These are phyloP conservation scores for Nebria ingens DNA, from an alignment of 1,140 invertebrate species.

Conservation along the genomic window DNA sequence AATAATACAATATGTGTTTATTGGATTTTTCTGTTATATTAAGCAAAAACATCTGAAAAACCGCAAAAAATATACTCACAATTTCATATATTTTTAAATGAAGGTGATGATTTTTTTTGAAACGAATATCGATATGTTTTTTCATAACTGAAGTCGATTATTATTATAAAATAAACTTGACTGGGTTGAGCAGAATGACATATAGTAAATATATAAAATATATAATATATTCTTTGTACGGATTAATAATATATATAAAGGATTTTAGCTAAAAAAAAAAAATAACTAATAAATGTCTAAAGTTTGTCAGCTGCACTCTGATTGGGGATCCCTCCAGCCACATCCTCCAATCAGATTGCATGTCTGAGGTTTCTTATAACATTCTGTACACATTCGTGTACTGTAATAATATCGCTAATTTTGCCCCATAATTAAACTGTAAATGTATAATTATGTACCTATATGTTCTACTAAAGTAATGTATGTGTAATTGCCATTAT, in stretches of 20 bases:
- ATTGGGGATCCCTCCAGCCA: slow-evolving; percentile 35
- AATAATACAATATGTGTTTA: no score
- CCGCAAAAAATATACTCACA: slow-evolving; percentile 2
- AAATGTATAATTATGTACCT: slow-evolving; percentile 26
- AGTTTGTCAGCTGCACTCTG: slow-evolving; percentile 24
- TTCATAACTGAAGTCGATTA: neutral
- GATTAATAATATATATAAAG: neutral
- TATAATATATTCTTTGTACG: neutral
- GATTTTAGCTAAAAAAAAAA: no score
- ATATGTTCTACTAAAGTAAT: neutral
- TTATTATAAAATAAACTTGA: neutral
- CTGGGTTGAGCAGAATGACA: neutral
- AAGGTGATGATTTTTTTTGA: neutral
- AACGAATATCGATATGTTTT: no score
- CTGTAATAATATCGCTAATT: neutral
- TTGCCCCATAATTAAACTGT: slow-evolving; percentile 17
- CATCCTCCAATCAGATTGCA: slow-evolving; percentile 30
- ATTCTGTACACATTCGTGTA: neutral
- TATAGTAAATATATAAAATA: neutral
- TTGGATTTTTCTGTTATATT: no score
- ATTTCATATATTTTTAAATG: slow-evolving; percentile 3
- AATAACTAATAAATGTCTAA: no score
- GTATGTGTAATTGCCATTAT: neutral
- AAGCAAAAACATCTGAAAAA: neutral
- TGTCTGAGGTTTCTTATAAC: slow-evolving; percentile 15